phyloP scores from a whole-genome alignment of 2,888 invertebrate genomes.

The Perdita meconis region DNA sequence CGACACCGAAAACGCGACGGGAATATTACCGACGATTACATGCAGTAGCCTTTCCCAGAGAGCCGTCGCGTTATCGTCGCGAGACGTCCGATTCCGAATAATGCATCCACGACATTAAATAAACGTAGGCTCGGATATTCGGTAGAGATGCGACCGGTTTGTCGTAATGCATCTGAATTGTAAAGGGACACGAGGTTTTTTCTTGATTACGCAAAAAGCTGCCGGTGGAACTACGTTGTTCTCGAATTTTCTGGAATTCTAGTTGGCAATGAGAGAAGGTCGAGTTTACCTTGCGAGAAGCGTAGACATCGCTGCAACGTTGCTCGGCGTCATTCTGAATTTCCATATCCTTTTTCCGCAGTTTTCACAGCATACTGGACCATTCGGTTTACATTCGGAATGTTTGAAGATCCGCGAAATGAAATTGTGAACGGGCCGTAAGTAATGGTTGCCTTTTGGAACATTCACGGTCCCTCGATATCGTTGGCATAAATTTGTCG shows the following conservation, averaged over 20 bases:
- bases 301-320: not conserved
- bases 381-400: not conserved
- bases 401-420: not conserved
- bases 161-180: slow-evolving; percentile 45
- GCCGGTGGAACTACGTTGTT: not conserved
- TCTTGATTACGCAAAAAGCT: not conserved
- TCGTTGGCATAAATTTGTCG: not conserved
- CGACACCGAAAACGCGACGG: slow-evolving; percentile 1
- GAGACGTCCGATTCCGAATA: slow-evolving; percentile 27
- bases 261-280: not conserved
- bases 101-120: slow-evolving; percentile 52
- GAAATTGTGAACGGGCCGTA: not conserved
- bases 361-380: not conserved
- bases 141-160: not conserved
- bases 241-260: not conserved
- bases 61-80: not conserved
- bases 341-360: no score
- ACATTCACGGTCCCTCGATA: not conserved
- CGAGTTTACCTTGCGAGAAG: not conserved
- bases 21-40: slow-evolving; percentile 20
- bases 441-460: not conserved
- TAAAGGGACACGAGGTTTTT: slow-evolving; percentile 24
- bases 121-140: slow-evolving; percentile 13
- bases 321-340: no score
- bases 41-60: not conserved